A percentile compares a stretch with the other conserved stretches of the same genome.
Conservation (phyloP, 2,888 invertebrate species). For the Callinectes sapidus region DNA sequence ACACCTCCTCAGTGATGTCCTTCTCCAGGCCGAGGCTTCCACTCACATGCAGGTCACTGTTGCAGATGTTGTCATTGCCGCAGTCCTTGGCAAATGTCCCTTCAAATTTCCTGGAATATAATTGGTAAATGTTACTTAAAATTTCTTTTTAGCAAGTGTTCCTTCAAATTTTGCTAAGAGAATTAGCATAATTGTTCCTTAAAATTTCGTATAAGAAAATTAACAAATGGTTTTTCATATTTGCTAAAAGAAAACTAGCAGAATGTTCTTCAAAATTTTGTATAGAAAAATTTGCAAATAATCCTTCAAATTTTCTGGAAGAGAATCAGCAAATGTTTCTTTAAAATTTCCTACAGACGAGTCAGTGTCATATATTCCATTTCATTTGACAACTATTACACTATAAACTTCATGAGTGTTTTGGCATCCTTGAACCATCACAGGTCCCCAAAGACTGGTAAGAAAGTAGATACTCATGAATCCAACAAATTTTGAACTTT, state of each 20-base stretch:
- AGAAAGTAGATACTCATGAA: neutral
- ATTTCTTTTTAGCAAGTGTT: conserved; percentile 82
- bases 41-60: conserved; percentile 85
- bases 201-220: too few relatives aligned
- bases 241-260: conserved; percentile 77
- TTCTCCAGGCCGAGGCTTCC: conserved; percentile 80
- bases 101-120: conserved; percentile 81
- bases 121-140: neutral
- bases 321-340: conserved; percentile 75
- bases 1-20: conserved; percentile 73
- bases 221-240: conserved; percentile 90
- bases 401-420: neutral
- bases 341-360: conserved; percentile 74
- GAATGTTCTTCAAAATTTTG: neutral
- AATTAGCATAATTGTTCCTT: conserved; percentile 77
- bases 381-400: neutral
- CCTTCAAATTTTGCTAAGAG: conserved; percentile 84
- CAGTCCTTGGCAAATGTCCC: conserved; percentile 95
- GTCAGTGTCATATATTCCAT: neutral
- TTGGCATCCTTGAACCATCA: too few relatives aligned
- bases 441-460: neutral
- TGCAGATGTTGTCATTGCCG: conserved; percentile 89
- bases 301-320: conserved; percentile 84
- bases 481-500: neutral
- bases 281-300: conserved; percentile 80